These are phyloP conservation scores for Phragmatobia fuliginosa DNA, from an alignment of 2,888 invertebrate species.

Conservation along the genomic window DNA sequence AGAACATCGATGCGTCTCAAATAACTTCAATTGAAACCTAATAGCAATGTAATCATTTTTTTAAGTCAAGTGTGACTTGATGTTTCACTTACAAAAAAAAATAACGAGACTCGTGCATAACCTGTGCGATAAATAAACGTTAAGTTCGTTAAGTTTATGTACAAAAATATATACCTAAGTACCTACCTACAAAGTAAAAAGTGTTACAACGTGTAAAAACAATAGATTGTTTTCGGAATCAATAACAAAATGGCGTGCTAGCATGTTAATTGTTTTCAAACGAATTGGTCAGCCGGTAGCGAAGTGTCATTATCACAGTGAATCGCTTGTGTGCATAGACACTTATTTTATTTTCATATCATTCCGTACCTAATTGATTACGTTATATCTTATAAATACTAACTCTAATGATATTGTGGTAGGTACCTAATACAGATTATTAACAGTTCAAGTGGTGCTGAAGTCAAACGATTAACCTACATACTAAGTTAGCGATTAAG, in stretches of 20 bases:
- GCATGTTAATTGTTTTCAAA: conserved; percentile 65
- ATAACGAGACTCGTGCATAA: not conserved
- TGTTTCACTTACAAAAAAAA: not conserved
- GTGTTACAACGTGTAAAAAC: conserved; percentile 1
- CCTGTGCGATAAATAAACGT: too few species aligned
- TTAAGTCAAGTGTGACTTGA: too few species aligned
- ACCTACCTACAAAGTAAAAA: too few species aligned
- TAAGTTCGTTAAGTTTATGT: too few species aligned
- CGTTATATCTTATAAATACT: conserved; percentile 31
- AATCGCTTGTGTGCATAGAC: conserved; percentile 55
- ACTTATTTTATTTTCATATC: conserved; percentile 46
- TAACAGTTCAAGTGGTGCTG: not conserved
- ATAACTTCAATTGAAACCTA: not conserved
- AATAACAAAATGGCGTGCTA: conserved; percentile 56
- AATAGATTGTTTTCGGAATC: conserved; percentile 50
- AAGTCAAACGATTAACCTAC: conserved; percentile 10
- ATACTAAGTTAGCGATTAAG: not conserved
- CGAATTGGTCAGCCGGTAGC: conserved; percentile 51
- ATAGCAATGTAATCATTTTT: not conserved
- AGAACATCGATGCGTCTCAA: not conserved
- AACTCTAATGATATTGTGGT: conserved; percentile 36
- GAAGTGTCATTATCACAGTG: conserved; percentile 58
- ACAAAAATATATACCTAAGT: too few species aligned
- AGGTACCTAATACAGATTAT: not conserved
- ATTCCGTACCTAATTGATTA: conserved; percentile 30